A percentile compares a stretch with the other conserved stretches of the same genome.
These are phyloP conservation scores for Microctonus aethiopoides DNA, from an alignment of 2,888 invertebrate genomes.

Conservation along the genomic window DNA sequence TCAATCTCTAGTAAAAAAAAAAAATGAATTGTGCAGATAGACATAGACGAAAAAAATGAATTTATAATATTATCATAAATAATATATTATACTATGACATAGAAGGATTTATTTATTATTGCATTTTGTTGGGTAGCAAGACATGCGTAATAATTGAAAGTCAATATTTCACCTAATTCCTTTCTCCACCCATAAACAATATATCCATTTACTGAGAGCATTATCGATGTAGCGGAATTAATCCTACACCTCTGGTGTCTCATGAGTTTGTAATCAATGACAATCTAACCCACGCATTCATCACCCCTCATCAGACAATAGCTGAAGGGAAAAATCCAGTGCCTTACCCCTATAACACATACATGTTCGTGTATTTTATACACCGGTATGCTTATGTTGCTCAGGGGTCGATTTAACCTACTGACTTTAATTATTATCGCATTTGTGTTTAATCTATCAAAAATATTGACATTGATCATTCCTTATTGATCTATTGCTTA, in stretches of 20 bases:
- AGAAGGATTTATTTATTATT: no score
- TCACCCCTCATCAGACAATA: not conserved
- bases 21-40: no score
- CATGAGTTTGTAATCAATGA: constrained; percentile 1
- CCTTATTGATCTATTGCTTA: no score
- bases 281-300: constrained; percentile 18
- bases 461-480: not conserved
- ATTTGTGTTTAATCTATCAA: not conserved
- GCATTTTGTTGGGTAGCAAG: constrained; percentile 35
- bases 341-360: no score
- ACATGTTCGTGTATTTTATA: not conserved
- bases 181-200: constrained; percentile 31
- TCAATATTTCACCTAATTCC: constrained; percentile 60
- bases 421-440: not conserved
- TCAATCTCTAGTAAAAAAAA: no score
- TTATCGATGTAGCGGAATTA: not conserved
- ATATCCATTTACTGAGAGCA: not conserved
- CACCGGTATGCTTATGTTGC: not conserved
- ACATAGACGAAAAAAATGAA: no score
- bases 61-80: no score
- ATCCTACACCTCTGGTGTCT: not conserved
- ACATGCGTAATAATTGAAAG: constrained; percentile 63
- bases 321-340: not conserved
- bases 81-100: no score
- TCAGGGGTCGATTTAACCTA: not conserved